Base-by-base conservation (phyloP, 2,888 invertebrate species). In the Lasioglossum pauxillum region DNA sequence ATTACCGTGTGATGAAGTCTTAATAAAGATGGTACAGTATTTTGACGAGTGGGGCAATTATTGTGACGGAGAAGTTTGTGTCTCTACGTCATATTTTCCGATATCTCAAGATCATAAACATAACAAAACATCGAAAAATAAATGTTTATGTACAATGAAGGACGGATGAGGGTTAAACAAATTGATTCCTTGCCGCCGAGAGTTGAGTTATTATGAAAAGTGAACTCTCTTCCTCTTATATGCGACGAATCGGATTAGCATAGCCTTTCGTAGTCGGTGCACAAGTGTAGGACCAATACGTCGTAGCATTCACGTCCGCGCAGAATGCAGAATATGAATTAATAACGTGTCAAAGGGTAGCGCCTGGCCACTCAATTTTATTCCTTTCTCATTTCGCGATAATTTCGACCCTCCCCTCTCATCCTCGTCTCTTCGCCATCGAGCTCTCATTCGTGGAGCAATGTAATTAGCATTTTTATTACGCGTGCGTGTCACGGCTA, bases 401-500 rank as follows among this genome's bases (percentile, higher is more conserved):
- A 84, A 85, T 87, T 84, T 78, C 74, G 49, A 73, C n/a, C 77
- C 80, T 77, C 16, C n/a, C 35, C 35, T 38, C 35, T 38, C 67
- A 5, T 8, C 35, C 2, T 38, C 27, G n/a, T 16, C 16, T 5
- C 81, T 75, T 78, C 83, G 79, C 82, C 75, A 85, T 86, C 80
- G 83, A 83, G 84, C 78, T 72, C 85, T 82, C 79, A 77, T 86
- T 89, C 82, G 79, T 46, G 72, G 44, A 31, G 38, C 89, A 80
- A 87, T 88, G 85, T 88, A 91, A 93, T 93, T 92, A 92, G 91
- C 91, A 92, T 93, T 91, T 93, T 92, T 91, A 93, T 91, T 90
- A 91, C 86, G 69, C 81, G 87, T 89, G 86, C 88, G 88, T 90
- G 90, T 88, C 86, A 85, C 87, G 78, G 49, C 67, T 60, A 64